Evolutionary conservation across 2,888 invertebrate species (phyloP), one percentile per base, ranked within the genome.

Genomic region (Apotomis capreana): DNA sequence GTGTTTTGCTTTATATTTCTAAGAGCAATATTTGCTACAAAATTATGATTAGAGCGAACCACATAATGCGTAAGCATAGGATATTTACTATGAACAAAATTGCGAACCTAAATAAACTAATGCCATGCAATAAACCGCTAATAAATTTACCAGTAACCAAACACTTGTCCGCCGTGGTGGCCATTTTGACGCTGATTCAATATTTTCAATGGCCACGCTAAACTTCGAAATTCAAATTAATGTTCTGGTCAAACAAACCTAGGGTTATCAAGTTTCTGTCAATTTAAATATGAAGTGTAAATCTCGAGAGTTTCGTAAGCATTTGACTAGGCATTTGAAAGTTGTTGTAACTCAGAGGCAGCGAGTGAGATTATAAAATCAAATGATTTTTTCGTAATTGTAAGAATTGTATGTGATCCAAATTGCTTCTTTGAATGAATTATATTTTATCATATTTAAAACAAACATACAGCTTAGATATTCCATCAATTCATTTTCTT

Each of bases 91-190:
- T 57, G 44, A 4, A 68, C 49, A 58, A 54, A 64, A 64, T 59
- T 59, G 46, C 69, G 51, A 58, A 58, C 8, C 65, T 37, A 61
- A 26, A 60, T 59, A 67, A 67, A 67, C 61, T 37, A 61, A 67
- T 55, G 36, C 26, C 46, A 49, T 49, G 55, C 26, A 71, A 80
- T 81, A 80, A 81, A 77, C 80, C 77, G 74, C 68, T 73, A 75
- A 74, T 77, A 76, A 78, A 70, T 78, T 80, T 78, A 71, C 78
- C 74, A 69, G 83, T 80, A 84, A 84, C 82, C 78, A 82, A 80
- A 85, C 74, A 83, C 83, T 78, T 75, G 49, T 68, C 68, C 63
- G 77, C 64, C 70, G 74, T 75, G 80, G 79, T 79, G 78, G 76
- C 76, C 78, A 80, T 80, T 81, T 78, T 76, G 62, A 76, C 74